A percentile compares a stretch with the other conserved stretches of the same genome.
Conservation (phyloP, 2,797 vertebrate species). For the Serranus cabrilla region DNA sequence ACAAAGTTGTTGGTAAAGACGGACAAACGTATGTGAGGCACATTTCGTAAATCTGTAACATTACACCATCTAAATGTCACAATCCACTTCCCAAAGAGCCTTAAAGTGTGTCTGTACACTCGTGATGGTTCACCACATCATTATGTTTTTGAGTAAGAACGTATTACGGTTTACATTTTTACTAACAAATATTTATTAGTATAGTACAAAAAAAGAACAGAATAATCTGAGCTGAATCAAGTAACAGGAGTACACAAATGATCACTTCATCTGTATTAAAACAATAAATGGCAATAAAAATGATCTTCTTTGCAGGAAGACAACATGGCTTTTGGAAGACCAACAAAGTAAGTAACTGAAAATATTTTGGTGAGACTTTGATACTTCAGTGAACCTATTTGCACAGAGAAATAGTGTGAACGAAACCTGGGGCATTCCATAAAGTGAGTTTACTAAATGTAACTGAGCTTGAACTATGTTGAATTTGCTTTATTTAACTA, state of each 20-base stretch:
- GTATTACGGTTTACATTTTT: not conserved
- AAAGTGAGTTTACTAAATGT: too few relatives aligned
- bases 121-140: not conserved
- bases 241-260: not conserved
- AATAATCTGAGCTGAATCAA: not conserved
- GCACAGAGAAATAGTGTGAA: not conserved
- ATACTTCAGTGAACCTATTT: not conserved
- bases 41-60: constrained; percentile 34
- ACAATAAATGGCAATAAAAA: not conserved
- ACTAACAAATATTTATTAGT: too few relatives aligned
- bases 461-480: too few relatives aligned
- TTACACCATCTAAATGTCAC: constrained; percentile 5
- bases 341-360: constrained; percentile 92
- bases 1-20: constrained; percentile 27
- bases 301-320: constrained; percentile 88
- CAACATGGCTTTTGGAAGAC: constrained; percentile 98
- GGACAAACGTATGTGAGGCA: constrained; percentile 46
- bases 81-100: not conserved
- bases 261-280: not conserved
- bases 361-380: not conserved
- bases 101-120: not conserved
- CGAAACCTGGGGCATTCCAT: not conserved
- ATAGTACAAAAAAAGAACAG: not conserved
- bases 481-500: too few relatives aligned
- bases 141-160: not conserved